Evolutionary conservation across 2,888 invertebrate species (phyloP).

Genomic region (Zygaena filipendulae): DNA sequence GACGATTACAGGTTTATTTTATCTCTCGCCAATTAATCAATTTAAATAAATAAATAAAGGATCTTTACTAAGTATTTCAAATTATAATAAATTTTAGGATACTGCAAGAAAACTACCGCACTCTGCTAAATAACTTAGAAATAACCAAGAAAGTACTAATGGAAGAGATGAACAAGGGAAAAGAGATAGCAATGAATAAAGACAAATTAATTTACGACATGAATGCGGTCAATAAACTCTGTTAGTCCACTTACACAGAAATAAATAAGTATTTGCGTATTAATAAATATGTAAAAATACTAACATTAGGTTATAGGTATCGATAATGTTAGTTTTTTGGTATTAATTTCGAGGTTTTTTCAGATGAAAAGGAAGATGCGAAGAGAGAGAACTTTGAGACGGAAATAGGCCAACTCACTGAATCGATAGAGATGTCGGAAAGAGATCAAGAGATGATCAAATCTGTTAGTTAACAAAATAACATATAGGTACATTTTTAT

Average conservation of each 20-base stretch:
- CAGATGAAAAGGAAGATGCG: slow-evolving; percentile 63
- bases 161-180: slow-evolving; percentile 76
- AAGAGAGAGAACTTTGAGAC: slow-evolving; percentile 60
- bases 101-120: slow-evolving; percentile 67
- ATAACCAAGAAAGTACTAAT: slow-evolving; percentile 72
- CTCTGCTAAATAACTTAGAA: slow-evolving; percentile 69
- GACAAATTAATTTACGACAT: slow-evolving; percentile 69
- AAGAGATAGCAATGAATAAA: slow-evolving; percentile 70
- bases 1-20: slow-evolving; percentile 56
- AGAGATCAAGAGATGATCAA: slow-evolving; percentile 67
- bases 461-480: slow-evolving; percentile 26
- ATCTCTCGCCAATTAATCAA: slow-evolving; percentile 3
- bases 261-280: too few species aligned
- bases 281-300: too few species aligned
- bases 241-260: too few species aligned
- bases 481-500: neutral
- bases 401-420: slow-evolving; percentile 63
- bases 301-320: too few species aligned
- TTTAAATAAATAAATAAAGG: too few species aligned
- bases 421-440: slow-evolving; percentile 71
- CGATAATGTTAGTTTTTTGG: too few species aligned
- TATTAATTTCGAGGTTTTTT: too few species aligned
- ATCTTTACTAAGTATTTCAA: neutral
- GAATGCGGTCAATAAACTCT: slow-evolving; percentile 39
- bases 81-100: slow-evolving; percentile 38